Base-by-base conservation (phyloP, 2,113 vertebrate genomes). In the Turdus rufiventris region DNA sequence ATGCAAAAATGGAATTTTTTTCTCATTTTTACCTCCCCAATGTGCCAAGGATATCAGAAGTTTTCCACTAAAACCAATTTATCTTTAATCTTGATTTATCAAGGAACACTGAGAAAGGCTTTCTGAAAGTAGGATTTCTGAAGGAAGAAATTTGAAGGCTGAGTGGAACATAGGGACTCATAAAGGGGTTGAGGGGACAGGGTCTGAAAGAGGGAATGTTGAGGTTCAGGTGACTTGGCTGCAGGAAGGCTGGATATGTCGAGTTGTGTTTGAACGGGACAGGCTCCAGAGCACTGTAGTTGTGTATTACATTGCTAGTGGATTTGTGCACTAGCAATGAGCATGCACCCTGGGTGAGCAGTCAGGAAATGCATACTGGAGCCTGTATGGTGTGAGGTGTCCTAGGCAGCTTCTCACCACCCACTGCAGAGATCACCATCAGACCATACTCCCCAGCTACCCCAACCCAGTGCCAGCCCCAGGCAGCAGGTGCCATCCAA, bases 41-140 rank as follows among this genome's bases (percentile, higher is more conserved):
- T 48, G 23, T 73, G 47, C 31, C 68, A 53, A 75, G 68, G 26
- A 95, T 68, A 74, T 82, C 23, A 28, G 40, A 74, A 56, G 31
- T 93, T 89, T 94, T 88, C 48, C 51, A 28, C 34, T 81, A 60
- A 77, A 93, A 73, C 15, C 9, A 75, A 16, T 34, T 80, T 87
- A 63, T 26, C 48, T 93, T 91, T 92, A 77, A n/a, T 80, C 68
- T 65, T 71, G 57, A 82, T 85, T 75, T 90, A n/a, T 79, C 48
- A 40, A 66, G 74, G 43, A 76, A 78, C 74, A 43, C 73, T 90
- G 77, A 89, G 75, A 76, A 90, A 73, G 63, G 58, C 74, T 95
- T 85, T 71, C 31, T 89, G 92, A 81, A 96, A 82, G 74, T 76
- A 95, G 76, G 76, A 91, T 82, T 96, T 96, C 85, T 93, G 80